Conservation (phyloP, 1,140 invertebrate genomes). For the Drosophila ercepeae region DNA sequence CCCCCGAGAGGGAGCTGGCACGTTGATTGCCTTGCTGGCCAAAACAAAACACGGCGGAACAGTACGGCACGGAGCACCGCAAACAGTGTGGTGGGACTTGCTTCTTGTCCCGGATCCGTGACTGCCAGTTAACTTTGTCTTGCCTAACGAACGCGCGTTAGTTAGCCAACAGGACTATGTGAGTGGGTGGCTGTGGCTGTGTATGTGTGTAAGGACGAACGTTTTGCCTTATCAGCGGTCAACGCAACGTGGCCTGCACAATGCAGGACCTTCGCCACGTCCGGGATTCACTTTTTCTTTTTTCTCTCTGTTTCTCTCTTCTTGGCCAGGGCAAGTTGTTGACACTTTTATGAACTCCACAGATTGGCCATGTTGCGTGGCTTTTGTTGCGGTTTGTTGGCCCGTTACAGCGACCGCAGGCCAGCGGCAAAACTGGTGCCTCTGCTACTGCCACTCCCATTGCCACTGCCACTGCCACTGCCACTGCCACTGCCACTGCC, state of each 20-base stretch:
- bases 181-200: constrained; percentile 7
- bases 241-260: constrained; percentile 52
- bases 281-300: constrained; percentile 30
- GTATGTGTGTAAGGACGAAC: constrained; percentile 21
- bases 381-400: constrained; percentile 78
- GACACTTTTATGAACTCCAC: constrained; percentile 81
- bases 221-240: constrained; percentile 79
- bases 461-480: too few relatives aligned
- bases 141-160: constrained; percentile 70
- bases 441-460: constrained; percentile 1
- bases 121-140: constrained; percentile 73
- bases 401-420: constrained; percentile 57
- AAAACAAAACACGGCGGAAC: constrained; percentile 55
- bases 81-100: constrained; percentile 11
- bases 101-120: constrained; percentile 41
- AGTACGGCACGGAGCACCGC: constrained; percentile 5
- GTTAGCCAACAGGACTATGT: constrained; percentile 39
- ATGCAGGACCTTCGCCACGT: constrained; percentile 33
- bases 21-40: constrained; percentile 57
- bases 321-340: constrained; percentile 67
- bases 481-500: constrained; percentile 18
- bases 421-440: constrained; percentile 21
- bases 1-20: constrained; percentile 11
- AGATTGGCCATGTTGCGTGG: constrained; percentile 80
- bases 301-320: constrained; percentile 7